phyloP scores from a whole-genome alignment of 1,140 invertebrate genomes.

The Heliothis virescens region DNA sequence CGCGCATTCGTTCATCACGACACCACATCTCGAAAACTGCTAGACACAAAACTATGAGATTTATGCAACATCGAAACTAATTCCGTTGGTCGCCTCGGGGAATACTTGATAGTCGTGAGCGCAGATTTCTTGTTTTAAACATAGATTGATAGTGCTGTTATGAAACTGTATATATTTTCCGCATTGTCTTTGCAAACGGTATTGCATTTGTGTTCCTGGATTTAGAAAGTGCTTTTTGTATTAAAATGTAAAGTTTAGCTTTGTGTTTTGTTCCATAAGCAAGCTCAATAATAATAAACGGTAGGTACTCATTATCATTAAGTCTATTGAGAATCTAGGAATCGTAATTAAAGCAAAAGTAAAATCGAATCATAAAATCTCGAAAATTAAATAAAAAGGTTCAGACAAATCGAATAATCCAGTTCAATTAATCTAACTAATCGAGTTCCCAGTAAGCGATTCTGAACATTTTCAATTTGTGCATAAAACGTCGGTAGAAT shows the following conservation, averaged over 20 bases:
- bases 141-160: conserved; percentile 41
- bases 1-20: conserved; percentile 49
- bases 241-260: too few relatives aligned
- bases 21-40: conserved; percentile 46
- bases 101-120: conserved; percentile 31
- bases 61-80: conserved; percentile 49
- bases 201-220: not conserved
- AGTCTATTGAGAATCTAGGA: not conserved
- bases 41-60: conserved; percentile 47
- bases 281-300: too few relatives aligned
- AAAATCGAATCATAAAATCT: conserved; percentile 43
- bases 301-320: too few relatives aligned
- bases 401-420: conserved; percentile 48
- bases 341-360: conserved; percentile 35
- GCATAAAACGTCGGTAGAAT: conserved; percentile 58
- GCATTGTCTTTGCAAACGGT: conserved; percentile 5
- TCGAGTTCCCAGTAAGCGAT: conserved; percentile 50
- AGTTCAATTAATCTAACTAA: conserved; percentile 52
- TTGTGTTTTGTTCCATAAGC: too few relatives aligned
- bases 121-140: conserved; percentile 39
- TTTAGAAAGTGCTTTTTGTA: not conserved
- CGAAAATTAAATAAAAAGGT: conserved; percentile 44
- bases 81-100: conserved; percentile 5
- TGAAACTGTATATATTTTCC: conserved; percentile 30
- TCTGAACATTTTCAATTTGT: conserved; percentile 61